Evolutionary conservation across 2,888 invertebrate genomes (phyloP).

Genomic region (Deroplatys truncata): DNA sequence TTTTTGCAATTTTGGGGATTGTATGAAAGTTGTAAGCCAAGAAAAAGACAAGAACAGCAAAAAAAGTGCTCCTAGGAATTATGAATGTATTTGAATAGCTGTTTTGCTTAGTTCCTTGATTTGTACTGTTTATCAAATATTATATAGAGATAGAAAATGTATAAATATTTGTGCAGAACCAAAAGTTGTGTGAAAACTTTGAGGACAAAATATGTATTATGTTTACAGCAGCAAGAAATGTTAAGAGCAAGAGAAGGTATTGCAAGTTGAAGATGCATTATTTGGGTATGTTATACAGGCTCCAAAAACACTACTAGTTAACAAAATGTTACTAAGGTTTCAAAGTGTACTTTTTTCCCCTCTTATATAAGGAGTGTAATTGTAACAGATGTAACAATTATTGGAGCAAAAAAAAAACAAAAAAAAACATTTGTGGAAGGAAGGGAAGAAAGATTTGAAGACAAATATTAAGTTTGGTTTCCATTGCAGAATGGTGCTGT

Average conservation of each 20-base stretch:
- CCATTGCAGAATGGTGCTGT: slow-evolving; percentile 14
- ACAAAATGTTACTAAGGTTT: not conserved
- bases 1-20: not conserved
- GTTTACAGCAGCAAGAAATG: not conserved
- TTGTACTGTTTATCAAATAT: not conserved
- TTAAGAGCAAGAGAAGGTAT: not conserved
- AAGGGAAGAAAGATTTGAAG: not conserved
- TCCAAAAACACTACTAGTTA: not conserved
- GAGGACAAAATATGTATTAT: not conserved
- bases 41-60: not conserved
- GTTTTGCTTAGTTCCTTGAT: not conserved
- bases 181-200: not conserved
- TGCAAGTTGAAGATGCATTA: not conserved
- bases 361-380: not conserved
- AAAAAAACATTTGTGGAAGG: not conserved
- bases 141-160: not conserved
- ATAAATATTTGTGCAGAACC: not conserved
- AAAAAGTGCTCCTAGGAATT: not conserved
- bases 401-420: not conserved
- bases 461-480: slow-evolving; percentile 5
- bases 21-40: not conserved
- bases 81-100: not conserved
- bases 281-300: not conserved
- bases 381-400: not conserved
- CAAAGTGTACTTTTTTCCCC: not conserved